A percentile compares a stretch with the other conserved stretches of the same genome.
Conservation (phyloP, 2,113 vertebrate genomes). For the Lagopus muta region DNA sequence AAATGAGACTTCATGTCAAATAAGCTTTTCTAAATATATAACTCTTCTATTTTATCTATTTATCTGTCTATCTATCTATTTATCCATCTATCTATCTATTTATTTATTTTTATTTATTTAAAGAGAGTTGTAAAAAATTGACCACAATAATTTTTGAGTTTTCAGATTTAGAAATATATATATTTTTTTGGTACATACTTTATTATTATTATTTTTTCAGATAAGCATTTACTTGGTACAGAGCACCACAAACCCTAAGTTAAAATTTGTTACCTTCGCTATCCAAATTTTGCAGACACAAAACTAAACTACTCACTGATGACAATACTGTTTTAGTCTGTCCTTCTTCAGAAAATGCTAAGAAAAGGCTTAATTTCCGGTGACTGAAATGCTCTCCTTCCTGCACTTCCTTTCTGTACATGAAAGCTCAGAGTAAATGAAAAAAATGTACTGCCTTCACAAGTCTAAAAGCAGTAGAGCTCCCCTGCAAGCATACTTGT, state of each 20-base stretch:
- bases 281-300: not conserved
- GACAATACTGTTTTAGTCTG: not conserved
- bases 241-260: not conserved
- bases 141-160: not conserved
- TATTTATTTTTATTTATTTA: too few species aligned
- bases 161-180: not conserved
- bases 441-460: accelerated
- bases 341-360: not conserved
- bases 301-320: not conserved
- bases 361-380: not conserved
- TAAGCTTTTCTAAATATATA: not conserved
- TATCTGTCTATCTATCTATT: too few species aligned
- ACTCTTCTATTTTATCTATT: not conserved
- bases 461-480: not conserved
- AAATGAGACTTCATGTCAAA: not conserved
- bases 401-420: not conserved
- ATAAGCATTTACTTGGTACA: not conserved
- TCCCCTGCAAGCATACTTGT: not conserved
- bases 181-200: not conserved
- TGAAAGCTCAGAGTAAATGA: not conserved
- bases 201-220: not conserved
- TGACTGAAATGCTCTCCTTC: not conserved
- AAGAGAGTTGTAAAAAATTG: not conserved
- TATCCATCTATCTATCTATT: too few species aligned
- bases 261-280: not conserved